A percentile compares a stretch with the other conserved stretches of the same genome.
Conservation (phyloP, 2,113 vertebrate species). For the Pongo abelii region DNA sequence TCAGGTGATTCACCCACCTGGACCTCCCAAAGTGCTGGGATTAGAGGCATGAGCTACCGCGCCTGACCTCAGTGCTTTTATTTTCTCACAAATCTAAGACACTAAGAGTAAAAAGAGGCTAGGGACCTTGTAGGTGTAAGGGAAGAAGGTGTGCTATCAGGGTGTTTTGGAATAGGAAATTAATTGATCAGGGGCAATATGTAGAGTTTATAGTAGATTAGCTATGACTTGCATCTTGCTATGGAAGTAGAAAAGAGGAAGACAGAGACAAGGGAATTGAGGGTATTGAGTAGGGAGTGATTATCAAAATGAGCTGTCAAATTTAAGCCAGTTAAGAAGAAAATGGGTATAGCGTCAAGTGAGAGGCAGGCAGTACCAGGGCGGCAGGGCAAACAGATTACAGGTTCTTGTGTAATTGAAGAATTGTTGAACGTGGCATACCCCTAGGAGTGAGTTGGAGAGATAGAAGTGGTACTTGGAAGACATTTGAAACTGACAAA, state of each 20-base stretch:
- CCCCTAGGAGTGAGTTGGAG: neutral
- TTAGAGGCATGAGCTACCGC: too few relatives aligned
- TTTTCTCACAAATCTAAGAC: neutral
- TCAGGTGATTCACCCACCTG: too few relatives aligned
- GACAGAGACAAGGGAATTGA: neutral
- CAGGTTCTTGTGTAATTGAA: neutral
- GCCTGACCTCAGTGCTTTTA: neutral
- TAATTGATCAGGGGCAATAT: neutral
- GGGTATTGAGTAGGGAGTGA: neutral
- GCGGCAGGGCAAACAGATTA: neutral
- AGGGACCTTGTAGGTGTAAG: neutral
- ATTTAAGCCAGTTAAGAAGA: neutral
- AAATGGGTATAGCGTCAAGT: neutral
- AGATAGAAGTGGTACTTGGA: neutral
- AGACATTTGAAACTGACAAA: neutral
- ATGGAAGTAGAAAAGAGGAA: neutral
- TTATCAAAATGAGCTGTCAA: neutral
- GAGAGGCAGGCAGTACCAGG: neutral
- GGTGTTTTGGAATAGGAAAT: neutral
- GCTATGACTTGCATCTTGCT: neutral
- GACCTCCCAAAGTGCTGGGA: too few relatives aligned
- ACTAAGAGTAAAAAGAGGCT: neutral
- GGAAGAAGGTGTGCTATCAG: neutral
- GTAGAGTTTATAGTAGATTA: neutral
- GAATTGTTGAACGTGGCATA: neutral